phyloP scores from a whole-genome alignment of 2,797 vertebrate species.

The Remorina albescens region DNA sequence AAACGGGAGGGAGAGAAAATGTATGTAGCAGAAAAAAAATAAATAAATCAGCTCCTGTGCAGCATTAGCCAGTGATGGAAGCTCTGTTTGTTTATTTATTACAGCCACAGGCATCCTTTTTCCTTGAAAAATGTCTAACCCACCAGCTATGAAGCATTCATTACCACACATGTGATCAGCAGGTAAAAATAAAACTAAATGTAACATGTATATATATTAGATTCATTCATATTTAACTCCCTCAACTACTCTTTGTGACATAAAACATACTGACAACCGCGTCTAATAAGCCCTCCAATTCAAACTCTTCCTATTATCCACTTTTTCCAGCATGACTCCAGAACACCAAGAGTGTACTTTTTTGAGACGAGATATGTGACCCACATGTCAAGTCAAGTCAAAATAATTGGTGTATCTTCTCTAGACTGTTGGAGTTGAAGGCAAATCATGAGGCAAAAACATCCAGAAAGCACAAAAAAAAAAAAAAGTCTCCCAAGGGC shows the following conservation, averaged over 20 bases:
- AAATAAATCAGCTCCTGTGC: background rate
- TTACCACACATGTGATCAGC: background rate
- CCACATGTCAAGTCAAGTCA: conserved; percentile 57
- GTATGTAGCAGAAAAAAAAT: background rate
- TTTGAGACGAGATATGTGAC: conserved; percentile 31
- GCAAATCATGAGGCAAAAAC: conserved; percentile 25
- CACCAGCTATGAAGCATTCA: background rate
- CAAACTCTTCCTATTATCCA: background rate
- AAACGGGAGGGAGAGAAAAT: background rate
- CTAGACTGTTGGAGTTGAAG: conserved; percentile 20
- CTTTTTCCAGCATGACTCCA: background rate
- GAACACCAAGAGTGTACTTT: background rate
- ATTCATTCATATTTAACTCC: background rate
- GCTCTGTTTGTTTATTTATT: conserved; percentile 34
- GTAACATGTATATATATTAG: background rate
- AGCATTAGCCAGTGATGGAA: background rate
- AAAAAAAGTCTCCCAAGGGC: background rate
- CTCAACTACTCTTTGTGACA: background rate
- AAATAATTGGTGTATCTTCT: conserved; percentile 52
- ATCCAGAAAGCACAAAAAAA: conserved; percentile 6
- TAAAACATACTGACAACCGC: background rate
- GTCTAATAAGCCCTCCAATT: background rate
- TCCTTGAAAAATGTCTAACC: background rate
- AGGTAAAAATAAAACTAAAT: too few relatives aligned
- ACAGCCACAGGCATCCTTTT: background rate